Evolutionary conservation across 2,888 invertebrate genomes (phyloP).

Genomic region (Rhyacophila evoluta): DNA sequence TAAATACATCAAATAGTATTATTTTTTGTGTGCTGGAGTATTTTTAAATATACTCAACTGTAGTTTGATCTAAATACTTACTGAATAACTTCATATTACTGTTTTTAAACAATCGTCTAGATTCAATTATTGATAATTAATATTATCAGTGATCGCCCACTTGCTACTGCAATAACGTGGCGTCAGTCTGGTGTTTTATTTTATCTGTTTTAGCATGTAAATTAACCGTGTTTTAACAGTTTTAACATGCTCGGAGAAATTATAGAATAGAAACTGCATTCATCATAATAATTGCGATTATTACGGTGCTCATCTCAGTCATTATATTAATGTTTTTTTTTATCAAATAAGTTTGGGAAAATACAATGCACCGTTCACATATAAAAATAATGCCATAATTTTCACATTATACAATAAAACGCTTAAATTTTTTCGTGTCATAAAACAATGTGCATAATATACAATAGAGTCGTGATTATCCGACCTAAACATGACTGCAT

Average conservation of each 20-base stretch:
- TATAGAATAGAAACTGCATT: background rate
- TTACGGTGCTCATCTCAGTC: background rate
- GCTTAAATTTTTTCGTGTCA: no score
- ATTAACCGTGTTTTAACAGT: background rate
- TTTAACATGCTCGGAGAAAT: background rate
- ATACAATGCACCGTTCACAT: no score
- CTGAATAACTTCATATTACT: background rate
- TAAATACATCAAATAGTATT: background rate
- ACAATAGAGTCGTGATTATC: no score
- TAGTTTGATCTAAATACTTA: background rate
- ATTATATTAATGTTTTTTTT: background rate
- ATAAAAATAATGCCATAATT: no score
- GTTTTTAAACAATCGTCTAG: background rate
- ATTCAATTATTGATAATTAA: background rate
- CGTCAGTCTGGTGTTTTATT: background rate
- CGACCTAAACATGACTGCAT: no score
- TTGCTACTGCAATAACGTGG: background rate
- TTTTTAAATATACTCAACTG: background rate
- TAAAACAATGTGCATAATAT: no score
- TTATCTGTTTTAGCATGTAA: background rate
- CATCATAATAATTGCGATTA: background rate
- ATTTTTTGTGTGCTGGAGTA: background rate
- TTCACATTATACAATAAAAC: no score
- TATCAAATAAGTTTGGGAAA: no score
- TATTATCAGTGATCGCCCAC: background rate